Conservation (phyloP, 2,113 vertebrate species). For the Microtus montanus region DNA sequence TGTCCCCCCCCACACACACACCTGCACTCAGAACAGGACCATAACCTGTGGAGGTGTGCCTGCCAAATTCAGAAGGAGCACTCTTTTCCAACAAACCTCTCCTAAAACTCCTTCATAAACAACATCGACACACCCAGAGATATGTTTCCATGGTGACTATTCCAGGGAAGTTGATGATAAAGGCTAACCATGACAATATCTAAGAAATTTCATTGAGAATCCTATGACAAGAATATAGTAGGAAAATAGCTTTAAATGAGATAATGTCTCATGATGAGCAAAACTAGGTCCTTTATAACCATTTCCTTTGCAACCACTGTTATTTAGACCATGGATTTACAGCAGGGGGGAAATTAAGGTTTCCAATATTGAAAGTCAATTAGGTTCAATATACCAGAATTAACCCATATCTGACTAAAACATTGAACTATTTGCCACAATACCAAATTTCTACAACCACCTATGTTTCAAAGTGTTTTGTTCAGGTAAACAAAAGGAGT, state of each 20-base stretch:
- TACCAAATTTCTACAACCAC: too few relatives aligned
- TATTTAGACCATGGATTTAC: background rate
- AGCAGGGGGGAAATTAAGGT: background rate
- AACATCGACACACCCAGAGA: background rate
- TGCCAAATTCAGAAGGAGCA: background rate
- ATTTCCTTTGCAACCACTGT: background rate
- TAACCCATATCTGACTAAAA: background rate
- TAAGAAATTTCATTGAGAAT: background rate
- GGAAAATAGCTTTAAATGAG: background rate
- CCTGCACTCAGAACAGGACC: background rate
- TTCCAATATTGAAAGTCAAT: background rate
- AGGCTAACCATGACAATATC: background rate
- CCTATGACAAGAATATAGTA: background rate
- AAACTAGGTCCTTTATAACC: background rate
- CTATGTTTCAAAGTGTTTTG: too few relatives aligned
- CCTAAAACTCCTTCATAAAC: background rate
- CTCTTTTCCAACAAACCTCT: background rate
- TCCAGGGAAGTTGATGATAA: background rate
- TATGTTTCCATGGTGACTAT: background rate
- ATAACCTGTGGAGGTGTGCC: too few relatives aligned
- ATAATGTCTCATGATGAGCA: background rate
- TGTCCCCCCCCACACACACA: too few relatives aligned
- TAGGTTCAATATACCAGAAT: background rate
- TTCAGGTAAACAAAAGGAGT: too few relatives aligned
- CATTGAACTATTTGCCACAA: background rate